These are phyloP conservation scores for Channa maculata DNA, from an alignment of 2,113 vertebrate species.

Conservation along the genomic window DNA sequence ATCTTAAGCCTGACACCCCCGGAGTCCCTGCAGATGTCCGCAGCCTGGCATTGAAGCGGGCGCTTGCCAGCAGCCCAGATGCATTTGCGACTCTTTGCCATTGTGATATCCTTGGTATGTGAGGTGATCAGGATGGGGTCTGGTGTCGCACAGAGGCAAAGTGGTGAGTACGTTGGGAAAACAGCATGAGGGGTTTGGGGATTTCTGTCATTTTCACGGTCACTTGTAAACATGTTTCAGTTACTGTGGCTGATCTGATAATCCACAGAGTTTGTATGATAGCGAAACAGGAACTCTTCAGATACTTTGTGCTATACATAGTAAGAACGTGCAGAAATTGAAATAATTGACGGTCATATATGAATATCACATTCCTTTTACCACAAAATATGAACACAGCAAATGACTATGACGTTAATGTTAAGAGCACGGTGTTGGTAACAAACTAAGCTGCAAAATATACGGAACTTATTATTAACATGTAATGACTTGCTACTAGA, in stretches of 20 bases:
- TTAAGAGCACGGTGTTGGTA: too few species aligned
- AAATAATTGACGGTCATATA: neutral
- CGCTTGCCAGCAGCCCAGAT: slow-evolving; percentile 78
- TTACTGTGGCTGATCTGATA: neutral
- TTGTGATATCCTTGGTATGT: slow-evolving; percentile 74
- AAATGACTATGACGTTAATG: too few species aligned
- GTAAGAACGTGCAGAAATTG: neutral
- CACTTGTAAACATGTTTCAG: neutral
- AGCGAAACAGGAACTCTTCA: neutral
- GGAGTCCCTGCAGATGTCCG: slow-evolving; percentile 69
- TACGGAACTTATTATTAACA: neutral
- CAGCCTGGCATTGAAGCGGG: slow-evolving; percentile 67
- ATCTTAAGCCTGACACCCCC: slow-evolving; percentile 28
- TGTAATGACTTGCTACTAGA: neutral
- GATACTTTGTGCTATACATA: neutral
- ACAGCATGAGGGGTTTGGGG: neutral
- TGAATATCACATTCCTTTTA: neutral
- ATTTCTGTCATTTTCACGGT: neutral
- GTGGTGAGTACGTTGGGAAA: slow-evolving; percentile 67
- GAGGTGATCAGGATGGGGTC: slow-evolving; percentile 71
- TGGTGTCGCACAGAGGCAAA: slow-evolving; percentile 60
- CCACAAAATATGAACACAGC: too few species aligned
- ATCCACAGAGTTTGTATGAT: too few species aligned
- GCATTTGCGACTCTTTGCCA: slow-evolving; percentile 76
- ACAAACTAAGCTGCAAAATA: too few species aligned